Evolutionary conservation across 92 coral and sea anemone species (phyloP).

Genomic region (Chrysogorgia sp.): DNA sequence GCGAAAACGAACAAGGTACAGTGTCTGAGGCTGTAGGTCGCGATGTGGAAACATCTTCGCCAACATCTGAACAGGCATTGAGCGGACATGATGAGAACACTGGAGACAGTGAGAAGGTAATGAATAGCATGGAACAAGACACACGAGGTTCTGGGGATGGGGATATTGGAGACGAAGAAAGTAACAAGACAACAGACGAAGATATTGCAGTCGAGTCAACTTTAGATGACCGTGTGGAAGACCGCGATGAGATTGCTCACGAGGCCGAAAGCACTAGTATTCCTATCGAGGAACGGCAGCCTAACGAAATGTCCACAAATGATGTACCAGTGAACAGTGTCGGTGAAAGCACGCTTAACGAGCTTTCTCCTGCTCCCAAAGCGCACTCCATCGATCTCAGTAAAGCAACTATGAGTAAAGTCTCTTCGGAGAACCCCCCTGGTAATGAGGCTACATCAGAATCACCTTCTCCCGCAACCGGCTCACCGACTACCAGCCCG

Average conservation of each 20-base stretch:
- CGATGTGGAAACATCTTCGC: no score
- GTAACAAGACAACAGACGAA: neutral
- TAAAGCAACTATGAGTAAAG: conserved; percentile 44
- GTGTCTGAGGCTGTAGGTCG: no score
- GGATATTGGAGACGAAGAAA: neutral
- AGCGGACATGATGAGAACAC: no score
- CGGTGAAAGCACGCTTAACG: neutral
- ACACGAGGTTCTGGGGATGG: neutral
- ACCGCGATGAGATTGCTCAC: neutral
- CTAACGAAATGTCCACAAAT: neutral
- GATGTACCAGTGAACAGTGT: neutral
- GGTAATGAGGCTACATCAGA: conserved; percentile 48
- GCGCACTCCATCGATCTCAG: conserved; percentile 43
- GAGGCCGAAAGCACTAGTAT: neutral
- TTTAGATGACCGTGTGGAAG: neutral
- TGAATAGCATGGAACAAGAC: no score
- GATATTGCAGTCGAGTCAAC: neutral
- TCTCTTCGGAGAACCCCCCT: conserved; percentile 43
- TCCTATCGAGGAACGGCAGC: neutral
- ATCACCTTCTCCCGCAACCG: conserved; percentile 31
- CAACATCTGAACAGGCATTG: no score
- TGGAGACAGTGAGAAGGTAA: no score
- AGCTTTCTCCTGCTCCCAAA: neutral
- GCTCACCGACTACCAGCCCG: conserved; percentile 23
- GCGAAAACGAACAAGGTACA: neutral